Evolutionary conservation across 2,113 vertebrate species (phyloP), one percentile per base, ranked within the genome.

Genomic region (Cyanistes caeruleus): DNA sequence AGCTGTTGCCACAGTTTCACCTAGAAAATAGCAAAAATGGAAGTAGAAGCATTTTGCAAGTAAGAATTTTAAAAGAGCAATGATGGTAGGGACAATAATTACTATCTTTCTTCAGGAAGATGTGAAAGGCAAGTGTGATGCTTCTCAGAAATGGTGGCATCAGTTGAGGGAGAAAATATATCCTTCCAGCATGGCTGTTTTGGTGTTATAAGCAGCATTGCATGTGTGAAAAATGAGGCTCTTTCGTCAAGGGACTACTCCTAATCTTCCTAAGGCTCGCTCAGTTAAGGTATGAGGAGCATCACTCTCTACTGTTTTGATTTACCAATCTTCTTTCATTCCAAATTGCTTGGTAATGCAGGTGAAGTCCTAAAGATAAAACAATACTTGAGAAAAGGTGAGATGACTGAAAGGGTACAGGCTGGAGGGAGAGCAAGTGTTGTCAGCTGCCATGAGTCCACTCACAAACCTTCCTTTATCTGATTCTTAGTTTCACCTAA

Each of bases 141-240:
- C 4, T 55, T 63, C 27, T 83, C 9, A 12, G 16, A 35, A 85
- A 51, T 11, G 3, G 2, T 1, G 2, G 2, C 8, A 62, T 59
- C 35, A 13, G 3, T 3, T 72, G 56, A 59, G 6, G 20, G 63
- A 85, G 52, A 44, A 87, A 89, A 82, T 4, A 39, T 6, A 25
- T 16, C 8, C 4, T 68, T 21, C 11, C 18, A 72, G 7, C 7
- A 43, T 6, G 11, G 30, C 13, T 35, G 5, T 0, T 12, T 21
- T 20, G 24, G 12, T 28, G 33, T 73, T 81, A 62, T 33, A 58
- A 51, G 33, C 15, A 78, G 6, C 18, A 68, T 4, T 72, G 10
- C 44, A 39, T 1, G 1, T 14, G 21, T 75, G 43, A 79, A 83
- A 85, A 80, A 72, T 9, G 1, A 3, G 11, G 5, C 22, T 51